These are phyloP conservation scores for Oncorhynchus keta DNA, from an alignment of 2,113 vertebrate genomes.

Conservation along the genomic window DNA sequence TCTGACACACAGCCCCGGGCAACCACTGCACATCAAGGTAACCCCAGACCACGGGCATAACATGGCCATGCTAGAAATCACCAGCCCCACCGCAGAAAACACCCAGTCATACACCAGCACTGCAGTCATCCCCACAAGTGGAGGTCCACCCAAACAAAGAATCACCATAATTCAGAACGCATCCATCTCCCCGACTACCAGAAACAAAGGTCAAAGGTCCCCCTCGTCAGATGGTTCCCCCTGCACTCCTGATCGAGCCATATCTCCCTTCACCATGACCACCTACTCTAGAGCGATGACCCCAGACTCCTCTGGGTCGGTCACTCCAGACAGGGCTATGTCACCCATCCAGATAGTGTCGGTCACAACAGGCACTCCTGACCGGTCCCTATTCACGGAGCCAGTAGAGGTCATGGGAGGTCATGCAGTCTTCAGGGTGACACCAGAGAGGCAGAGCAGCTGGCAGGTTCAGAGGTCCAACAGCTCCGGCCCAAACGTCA, in stretches of 20 bases:
- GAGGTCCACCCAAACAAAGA: slow-evolving; percentile 87
- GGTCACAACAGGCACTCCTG: slow-evolving; percentile 80
- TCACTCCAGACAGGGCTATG: slow-evolving; percentile 88
- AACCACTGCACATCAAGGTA: slow-evolving; percentile 94
- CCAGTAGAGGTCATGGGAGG: slow-evolving; percentile 82
- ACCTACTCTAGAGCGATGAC: slow-evolving; percentile 83
- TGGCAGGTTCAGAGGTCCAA: slow-evolving; percentile 94
- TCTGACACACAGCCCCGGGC: slow-evolving; percentile 89
- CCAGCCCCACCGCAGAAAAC: slow-evolving; percentile 85
- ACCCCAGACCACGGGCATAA: slow-evolving; percentile 92
- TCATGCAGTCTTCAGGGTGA: slow-evolving; percentile 86
- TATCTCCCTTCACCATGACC: slow-evolving; percentile 82
- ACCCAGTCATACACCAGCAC: slow-evolving; percentile 91
- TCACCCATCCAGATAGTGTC: slow-evolving; percentile 89
- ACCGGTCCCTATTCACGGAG: slow-evolving; percentile 79
- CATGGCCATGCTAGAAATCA: slow-evolving; percentile 91
- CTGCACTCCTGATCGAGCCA: slow-evolving; percentile 77
- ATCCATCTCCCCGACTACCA: slow-evolving; percentile 75
- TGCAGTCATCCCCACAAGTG: slow-evolving; percentile 92
- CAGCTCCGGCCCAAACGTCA: slow-evolving; percentile 88
- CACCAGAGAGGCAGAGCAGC: slow-evolving; percentile 86
- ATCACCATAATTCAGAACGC: slow-evolving; percentile 94
- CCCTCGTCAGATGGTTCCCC: slow-evolving; percentile 69
- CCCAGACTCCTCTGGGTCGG: slow-evolving; percentile 86
- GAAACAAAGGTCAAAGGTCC: slow-evolving; percentile 77